Conservation (phyloP, 2,888 invertebrate genomes). For the Stenodera caucasica region DNA sequence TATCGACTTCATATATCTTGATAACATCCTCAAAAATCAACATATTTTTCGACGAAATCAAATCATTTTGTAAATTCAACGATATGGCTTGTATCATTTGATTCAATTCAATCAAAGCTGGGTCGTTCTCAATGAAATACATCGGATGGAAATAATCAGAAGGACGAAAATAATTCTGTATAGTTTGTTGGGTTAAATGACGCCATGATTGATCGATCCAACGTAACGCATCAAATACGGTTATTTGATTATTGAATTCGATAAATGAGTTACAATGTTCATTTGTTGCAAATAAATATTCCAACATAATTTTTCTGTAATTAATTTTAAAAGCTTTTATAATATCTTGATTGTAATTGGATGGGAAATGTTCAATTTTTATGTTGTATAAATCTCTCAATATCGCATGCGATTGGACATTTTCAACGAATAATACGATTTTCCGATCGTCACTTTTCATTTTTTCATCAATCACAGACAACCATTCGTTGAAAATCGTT, state of each 20-base stretch:
- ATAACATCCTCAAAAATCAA: not conserved
- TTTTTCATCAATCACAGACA: not conserved
- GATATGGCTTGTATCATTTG: not conserved
- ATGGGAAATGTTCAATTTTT: not conserved
- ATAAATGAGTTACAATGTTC: conserved; percentile 3
- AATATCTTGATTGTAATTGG: not conserved
- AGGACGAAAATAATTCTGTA: not conserved
- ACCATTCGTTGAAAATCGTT: not conserved
- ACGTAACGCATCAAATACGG: not conserved
- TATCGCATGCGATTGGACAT: not conserved
- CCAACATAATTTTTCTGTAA: not conserved
- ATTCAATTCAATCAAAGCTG: not conserved
- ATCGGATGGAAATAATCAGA: not conserved
- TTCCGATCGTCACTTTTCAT: not conserved
- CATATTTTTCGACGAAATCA: not conserved
- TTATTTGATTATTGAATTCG: conserved; percentile 1
- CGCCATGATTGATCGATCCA: conserved; percentile 1
- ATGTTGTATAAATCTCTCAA: not conserved
- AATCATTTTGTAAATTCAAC: conserved; percentile 5
- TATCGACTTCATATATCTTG: not conserved
- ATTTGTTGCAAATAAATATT: not conserved
- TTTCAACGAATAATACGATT: not conserved
- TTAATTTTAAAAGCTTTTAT: not conserved
- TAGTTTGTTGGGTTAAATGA: not conserved
- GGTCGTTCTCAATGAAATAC: not conserved